Evolutionary conservation across 2,888 invertebrate species (phyloP).

Genomic region (Hirtodrosophila alboralis): DNA sequence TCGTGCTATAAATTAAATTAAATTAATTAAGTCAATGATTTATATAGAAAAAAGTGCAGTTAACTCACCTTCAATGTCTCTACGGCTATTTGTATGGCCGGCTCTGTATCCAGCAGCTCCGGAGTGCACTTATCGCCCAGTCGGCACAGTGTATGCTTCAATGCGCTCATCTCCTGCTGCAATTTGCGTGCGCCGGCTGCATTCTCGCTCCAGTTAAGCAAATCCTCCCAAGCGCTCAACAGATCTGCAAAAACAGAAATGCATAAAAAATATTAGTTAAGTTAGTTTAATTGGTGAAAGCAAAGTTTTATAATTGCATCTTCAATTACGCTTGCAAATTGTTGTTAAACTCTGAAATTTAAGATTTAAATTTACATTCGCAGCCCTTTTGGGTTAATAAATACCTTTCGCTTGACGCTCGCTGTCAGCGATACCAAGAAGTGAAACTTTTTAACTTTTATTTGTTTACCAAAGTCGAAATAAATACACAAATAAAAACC

Average conservation of each 20-base stretch:
- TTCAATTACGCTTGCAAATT: not conserved
- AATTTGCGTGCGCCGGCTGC: constrained; percentile 83
- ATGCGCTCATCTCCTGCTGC: constrained; percentile 84
- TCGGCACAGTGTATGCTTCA: constrained; percentile 82
- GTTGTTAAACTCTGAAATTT: not conserved
- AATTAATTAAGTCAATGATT: not conserved
- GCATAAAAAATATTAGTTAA: constrained; percentile 25
- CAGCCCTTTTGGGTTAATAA: constrained; percentile 55
- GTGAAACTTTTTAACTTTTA: constrained; percentile 47
- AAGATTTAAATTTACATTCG: constrained; percentile 20
- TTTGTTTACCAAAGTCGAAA: constrained; percentile 31
- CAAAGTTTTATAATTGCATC: constrained; percentile 20
- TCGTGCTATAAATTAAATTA: constrained; percentile 74
- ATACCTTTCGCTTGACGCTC: constrained; percentile 46
- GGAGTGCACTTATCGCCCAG: constrained; percentile 82
- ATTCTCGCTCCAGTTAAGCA: constrained; percentile 84
- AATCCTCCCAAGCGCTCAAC: constrained; percentile 84
- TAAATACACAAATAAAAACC: too few species aligned
- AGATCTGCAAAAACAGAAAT: constrained; percentile 76
- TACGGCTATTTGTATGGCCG: constrained; percentile 83
- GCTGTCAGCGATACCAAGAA: constrained; percentile 9
- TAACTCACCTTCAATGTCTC: constrained; percentile 83
- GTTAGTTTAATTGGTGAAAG: constrained; percentile 42
- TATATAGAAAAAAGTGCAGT: too few species aligned
- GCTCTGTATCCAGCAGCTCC: constrained; percentile 83